Percentiles rank a stretch among this genome's conserved stretches.
These are phyloP conservation scores for Mythimna ferrago DNA, from an alignment of 2,888 invertebrate genomes.

Conservation along the genomic window DNA sequence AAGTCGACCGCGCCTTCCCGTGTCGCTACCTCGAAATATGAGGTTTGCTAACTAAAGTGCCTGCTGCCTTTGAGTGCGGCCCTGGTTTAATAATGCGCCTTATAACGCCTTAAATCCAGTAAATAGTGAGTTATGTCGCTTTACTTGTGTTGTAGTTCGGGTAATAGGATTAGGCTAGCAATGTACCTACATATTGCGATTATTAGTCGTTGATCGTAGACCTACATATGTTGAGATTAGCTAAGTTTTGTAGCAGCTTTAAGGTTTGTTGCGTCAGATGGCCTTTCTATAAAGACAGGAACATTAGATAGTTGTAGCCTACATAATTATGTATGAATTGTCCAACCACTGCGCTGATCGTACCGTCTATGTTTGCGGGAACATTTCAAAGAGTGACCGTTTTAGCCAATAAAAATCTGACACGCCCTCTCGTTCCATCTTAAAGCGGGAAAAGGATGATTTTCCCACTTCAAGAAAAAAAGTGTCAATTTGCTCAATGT, in stretches of 20 bases:
- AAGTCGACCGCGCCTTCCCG: conserved; percentile 80
- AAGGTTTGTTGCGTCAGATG: not conserved
- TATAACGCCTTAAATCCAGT: conserved; percentile 55
- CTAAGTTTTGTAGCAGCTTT: conserved; percentile 4
- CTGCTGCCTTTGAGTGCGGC: conserved; percentile 61
- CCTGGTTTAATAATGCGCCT: conserved; percentile 68
- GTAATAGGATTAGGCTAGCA: conserved; percentile 31
- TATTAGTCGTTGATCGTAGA: conserved; percentile 21
- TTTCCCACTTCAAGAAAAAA: no score
- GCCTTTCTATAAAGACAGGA: no score
- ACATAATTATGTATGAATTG: no score
- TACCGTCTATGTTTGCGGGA: no score
- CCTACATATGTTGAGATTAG: not conserved
- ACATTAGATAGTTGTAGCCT: no score
- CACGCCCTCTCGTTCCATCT: no score
- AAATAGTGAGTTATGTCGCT: conserved; percentile 51
- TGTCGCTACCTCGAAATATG: conserved; percentile 73
- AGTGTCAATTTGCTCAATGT: no score
- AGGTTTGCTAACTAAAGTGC: conserved; percentile 66
- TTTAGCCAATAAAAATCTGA: no score
- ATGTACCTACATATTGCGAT: not conserved
- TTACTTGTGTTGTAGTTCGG: conserved; percentile 32
- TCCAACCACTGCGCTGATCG: no score
- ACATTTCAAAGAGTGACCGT: no score
- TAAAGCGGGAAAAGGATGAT: no score